Percentiles rank a stretch among this genome's conserved stretches.
Evolutionary conservation across 1,140 invertebrate species (phyloP).

Genomic region (Drosophila lacteicornis): DNA sequence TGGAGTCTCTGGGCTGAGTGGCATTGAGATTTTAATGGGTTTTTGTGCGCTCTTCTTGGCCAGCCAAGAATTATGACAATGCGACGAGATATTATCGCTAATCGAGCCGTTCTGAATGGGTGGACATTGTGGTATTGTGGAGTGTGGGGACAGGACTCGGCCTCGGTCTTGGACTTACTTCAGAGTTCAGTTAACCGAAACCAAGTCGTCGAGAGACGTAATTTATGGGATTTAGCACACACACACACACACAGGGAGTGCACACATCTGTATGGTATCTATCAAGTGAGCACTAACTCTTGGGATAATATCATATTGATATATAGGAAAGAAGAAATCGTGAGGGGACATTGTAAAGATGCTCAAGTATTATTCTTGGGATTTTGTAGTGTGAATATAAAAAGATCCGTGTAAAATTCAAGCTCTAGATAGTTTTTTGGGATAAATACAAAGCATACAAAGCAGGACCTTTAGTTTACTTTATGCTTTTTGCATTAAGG

Average conservation of each 20-base stretch:
- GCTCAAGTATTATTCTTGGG: neutral
- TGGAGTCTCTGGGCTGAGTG: constrained; percentile 7
- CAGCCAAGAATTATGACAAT: constrained; percentile 78
- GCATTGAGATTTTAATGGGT: constrained; percentile 75
- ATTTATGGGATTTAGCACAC: constrained; percentile 71
- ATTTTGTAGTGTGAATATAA: neutral
- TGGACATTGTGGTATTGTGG: constrained; percentile 18
- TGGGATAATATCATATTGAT: constrained; percentile 10
- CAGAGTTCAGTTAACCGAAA: constrained; percentile 78
- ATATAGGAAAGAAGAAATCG: neutral
- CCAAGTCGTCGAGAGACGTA: constrained; percentile 45
- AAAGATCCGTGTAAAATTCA: too few relatives aligned
- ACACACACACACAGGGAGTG: constrained; percentile 57
- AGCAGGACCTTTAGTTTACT: too few relatives aligned
- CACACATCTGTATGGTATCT: constrained; percentile 52
- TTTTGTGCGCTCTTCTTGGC: constrained; percentile 51
- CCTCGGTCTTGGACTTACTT: constrained; percentile 43
- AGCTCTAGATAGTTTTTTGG: too few relatives aligned
- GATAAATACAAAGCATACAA: too few relatives aligned
- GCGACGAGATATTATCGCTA: constrained; percentile 79
- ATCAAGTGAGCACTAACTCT: constrained; percentile 27
- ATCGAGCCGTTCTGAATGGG: constrained; percentile 52
- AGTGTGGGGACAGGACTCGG: neutral
- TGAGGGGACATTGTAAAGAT: neutral
- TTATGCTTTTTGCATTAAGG: too few relatives aligned